phyloP scores from a whole-genome alignment of 2,888 invertebrate genomes.

The Hypercompe scribonia region DNA sequence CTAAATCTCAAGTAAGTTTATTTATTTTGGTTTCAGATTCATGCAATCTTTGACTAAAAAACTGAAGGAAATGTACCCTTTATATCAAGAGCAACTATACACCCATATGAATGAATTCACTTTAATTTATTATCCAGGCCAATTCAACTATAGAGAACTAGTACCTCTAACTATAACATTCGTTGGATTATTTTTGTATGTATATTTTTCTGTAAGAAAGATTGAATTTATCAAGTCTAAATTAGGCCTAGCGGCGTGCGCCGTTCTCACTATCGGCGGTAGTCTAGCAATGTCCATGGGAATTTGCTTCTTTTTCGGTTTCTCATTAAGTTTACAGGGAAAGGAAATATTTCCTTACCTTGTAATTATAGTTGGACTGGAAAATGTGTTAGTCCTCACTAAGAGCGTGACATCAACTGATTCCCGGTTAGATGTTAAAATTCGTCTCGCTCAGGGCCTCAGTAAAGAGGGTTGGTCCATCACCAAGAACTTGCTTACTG shows the following conservation, averaged over 20 bases:
- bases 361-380: slow-evolving; percentile 97
- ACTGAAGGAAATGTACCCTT: slow-evolving; percentile 90
- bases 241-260: slow-evolving; percentile 94
- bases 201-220: slow-evolving; percentile 98
- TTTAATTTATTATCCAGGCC: slow-evolving; percentile 95
- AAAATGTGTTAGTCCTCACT: slow-evolving; percentile 95
- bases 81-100: slow-evolving; percentile 87
- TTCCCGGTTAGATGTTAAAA: slow-evolving; percentile 97
- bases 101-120: slow-evolving; percentile 77
- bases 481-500: slow-evolving; percentile 96
- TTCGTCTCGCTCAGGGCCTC: slow-evolving; percentile 97
- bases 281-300: slow-evolving; percentile 97
- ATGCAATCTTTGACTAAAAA: slow-evolving; percentile 91
- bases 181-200: slow-evolving; percentile 94
- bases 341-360: slow-evolving; percentile 98
- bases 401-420: slow-evolving; percentile 98
- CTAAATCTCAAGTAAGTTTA: neutral
- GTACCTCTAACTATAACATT: slow-evolving; percentile 95
- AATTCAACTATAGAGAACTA: slow-evolving; percentile 94
- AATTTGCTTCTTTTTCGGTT: slow-evolving; percentile 94
- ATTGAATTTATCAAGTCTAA: slow-evolving; percentile 97
- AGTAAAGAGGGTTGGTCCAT: slow-evolving; percentile 99
- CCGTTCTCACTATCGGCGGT: slow-evolving; percentile 94
- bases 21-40: slow-evolving; percentile 87
- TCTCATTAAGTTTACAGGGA: slow-evolving; percentile 92